phyloP scores from a whole-genome alignment of 92 coral and sea anemone genomes.

The Umimayanthus kanabou region DNA sequence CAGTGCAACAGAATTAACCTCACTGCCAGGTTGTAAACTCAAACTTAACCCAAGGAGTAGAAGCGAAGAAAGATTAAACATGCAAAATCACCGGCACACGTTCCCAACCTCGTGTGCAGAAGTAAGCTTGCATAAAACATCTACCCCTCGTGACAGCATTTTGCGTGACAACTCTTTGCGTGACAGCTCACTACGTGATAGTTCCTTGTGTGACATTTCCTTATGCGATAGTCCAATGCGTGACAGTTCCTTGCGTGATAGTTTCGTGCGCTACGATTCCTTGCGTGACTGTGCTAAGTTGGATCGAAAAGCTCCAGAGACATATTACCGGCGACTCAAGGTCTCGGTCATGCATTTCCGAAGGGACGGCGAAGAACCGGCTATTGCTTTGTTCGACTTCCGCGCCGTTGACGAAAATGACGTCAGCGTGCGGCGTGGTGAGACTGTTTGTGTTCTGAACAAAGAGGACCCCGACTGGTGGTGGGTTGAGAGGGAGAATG shows the following conservation, averaged over 20 bases:
- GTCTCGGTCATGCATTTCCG: slow-evolving; percentile 67
- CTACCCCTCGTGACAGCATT: slow-evolving; percentile 50
- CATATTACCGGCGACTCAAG: slow-evolving; percentile 69
- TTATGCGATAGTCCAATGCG: slow-evolving; percentile 8
- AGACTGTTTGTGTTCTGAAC: slow-evolving; percentile 69
- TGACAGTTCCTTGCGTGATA: slow-evolving; percentile 52
- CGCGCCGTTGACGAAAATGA: slow-evolving; percentile 77
- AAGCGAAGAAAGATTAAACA: slow-evolving; percentile 50
- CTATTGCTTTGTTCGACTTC: slow-evolving; percentile 70
- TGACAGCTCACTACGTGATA: not conserved
- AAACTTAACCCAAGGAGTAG: slow-evolving; percentile 25
- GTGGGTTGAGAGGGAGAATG: slow-evolving; percentile 73
- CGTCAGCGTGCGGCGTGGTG: slow-evolving; percentile 71
- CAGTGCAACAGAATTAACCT: slow-evolving; percentile 16
- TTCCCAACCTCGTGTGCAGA: slow-evolving; percentile 22
- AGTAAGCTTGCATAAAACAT: not conserved
- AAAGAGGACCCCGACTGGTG: slow-evolving; percentile 87
- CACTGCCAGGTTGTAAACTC: slow-evolving; percentile 44
- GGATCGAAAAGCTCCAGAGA: slow-evolving; percentile 56
- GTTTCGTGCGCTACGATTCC: no score
- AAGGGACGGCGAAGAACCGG: slow-evolving; percentile 63
- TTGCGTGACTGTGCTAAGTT: not conserved
- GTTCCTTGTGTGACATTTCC: slow-evolving; percentile 33
- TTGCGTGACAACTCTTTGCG: slow-evolving; percentile 52
- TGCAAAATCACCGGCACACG: slow-evolving; percentile 9